Base-by-base conservation (phyloP, 2,888 invertebrate genomes). In the Andrena hattorfiana region DNA sequence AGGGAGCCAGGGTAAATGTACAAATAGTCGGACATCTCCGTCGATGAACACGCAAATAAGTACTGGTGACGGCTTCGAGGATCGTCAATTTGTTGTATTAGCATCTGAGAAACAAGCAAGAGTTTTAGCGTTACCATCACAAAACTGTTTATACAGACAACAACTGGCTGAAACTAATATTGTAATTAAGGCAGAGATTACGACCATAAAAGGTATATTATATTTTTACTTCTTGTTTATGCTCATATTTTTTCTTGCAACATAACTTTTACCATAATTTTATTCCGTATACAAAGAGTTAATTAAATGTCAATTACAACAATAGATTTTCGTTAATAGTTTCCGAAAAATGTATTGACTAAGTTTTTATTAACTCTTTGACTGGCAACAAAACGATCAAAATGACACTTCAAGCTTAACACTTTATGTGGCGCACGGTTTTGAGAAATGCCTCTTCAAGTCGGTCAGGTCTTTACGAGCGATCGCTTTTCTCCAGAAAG, bases 81-180 rank as follows among this genome's bases (percentile, higher is more conserved):
- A 99, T 95, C 95, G 98, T 86, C 99, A 99, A 96, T 98, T 98
- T 95, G 97, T 98, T 87, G 98, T 98, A 72, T 96, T 99, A 89
- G 97, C 97, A 85, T 98, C 98, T 80, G 99, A 99, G 95, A 99
- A 98, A 95, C 98, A 99, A 95, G 98, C 98, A 84, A 96, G 98
- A 91, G 98, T 99, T 85, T 97, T 99, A 86, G 98, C 98, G 87
- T 96, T 99, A 93, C 99, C 99, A 86, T 98, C 98, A 90, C 99
- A 99, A 95, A 98, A 97, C 94, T 98, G 98, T 95, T 97, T 98
- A 90, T 98, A 98, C 95, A 96, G 98, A 91, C 97, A 98, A 94
- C 98, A 98, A 95, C 96, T 99, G 90, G 97, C 98, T 85, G 99
- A 99, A 92, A 96, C 97, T 10, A 98, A 98, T 94, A 98, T 98